Conservation (phyloP, 2,113 vertebrate species). For the Coracopsis vasa region DNA sequence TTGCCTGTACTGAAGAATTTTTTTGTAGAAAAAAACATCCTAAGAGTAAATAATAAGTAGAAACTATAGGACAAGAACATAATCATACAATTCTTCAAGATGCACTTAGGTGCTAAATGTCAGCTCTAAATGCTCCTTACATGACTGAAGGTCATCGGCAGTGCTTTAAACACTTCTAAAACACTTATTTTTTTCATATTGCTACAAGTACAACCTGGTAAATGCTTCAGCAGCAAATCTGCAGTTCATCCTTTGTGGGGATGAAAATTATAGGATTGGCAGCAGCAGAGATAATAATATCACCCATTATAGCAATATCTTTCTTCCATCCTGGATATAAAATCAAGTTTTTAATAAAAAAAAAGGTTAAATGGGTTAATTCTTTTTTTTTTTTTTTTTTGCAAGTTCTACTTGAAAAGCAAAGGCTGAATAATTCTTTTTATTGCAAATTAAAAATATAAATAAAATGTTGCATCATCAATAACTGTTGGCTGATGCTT, state of each 20-base stretch:
- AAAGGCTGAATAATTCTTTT: not conserved
- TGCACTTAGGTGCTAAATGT: not conserved
- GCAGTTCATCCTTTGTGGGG: not conserved
- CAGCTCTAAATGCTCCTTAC: not conserved
- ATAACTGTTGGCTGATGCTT: not conserved
- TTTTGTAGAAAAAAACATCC: not conserved
- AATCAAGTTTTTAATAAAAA: not conserved
- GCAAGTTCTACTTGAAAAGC: not conserved
- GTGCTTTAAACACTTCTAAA: not conserved
- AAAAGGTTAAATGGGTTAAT: not conserved
- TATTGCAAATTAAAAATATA: not conserved
- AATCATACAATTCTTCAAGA: not conserved
- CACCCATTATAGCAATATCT: not conserved
- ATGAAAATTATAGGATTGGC: not conserved
- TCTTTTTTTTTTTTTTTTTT: not conserved
- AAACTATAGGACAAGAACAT: not conserved
- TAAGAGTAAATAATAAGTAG: not conserved
- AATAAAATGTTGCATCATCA: not conserved
- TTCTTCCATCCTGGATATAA: not conserved
- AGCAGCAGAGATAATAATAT: not conserved
- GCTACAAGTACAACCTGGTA: not conserved
- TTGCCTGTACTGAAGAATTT: not conserved
- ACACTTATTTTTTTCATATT: not conserved
- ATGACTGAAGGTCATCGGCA: not conserved
- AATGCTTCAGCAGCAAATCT: not conserved